Base-by-base conservation (phyloP, 2,797 vertebrate genomes). In the Chromobotia macracanthus region DNA sequence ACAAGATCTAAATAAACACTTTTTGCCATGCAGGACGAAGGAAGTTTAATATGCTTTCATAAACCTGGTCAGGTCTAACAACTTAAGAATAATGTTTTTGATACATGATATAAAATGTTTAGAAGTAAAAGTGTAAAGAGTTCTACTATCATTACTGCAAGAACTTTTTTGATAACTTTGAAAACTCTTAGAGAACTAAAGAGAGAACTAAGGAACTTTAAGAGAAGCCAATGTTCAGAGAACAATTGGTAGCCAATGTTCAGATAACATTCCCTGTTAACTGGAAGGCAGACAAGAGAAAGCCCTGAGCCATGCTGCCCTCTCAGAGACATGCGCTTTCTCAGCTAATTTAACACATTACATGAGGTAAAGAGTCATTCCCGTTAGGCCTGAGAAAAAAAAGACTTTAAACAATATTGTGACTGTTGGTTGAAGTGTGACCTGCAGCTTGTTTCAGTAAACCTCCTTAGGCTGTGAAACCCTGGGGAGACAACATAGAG, bases 261-360 rank as follows among this genome's bases (percentile, higher is more conserved):
- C 9, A 1, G 9, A 41, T 7, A 41, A 41, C 38, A 10, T 41
- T 41, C 9, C 38, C 38, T 41, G 38, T 41, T 41, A 41, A 8
- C 38, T 41, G 38, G 38, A 8, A 9, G 1, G 38, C 38, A 41
- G 38, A 41, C 0, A 16, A 69, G 66, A 60, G 6, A 75, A 69
- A 65, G 41, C 79, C 55, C 18, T 10, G 44, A 61, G 55, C 19
- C 68, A 65, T 63, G 56, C 56, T 2, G 25, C 67, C 66, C 21
- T 76, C 35, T 75, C 83, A 84, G 80, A 84, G 85, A 82, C 89
- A 90, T 87, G 87, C 88, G 90, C 75, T 83, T 87, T 79, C 21
- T 58, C 73, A 86, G 68, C 78, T 82, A 87, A 83, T 86, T 83
- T 83, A 85, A 70, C 84, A 83, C 87, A 90, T 86, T 87, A 85